phyloP scores from a whole-genome alignment of 1,140 invertebrate genomes.

The Conus betulinus region DNA sequence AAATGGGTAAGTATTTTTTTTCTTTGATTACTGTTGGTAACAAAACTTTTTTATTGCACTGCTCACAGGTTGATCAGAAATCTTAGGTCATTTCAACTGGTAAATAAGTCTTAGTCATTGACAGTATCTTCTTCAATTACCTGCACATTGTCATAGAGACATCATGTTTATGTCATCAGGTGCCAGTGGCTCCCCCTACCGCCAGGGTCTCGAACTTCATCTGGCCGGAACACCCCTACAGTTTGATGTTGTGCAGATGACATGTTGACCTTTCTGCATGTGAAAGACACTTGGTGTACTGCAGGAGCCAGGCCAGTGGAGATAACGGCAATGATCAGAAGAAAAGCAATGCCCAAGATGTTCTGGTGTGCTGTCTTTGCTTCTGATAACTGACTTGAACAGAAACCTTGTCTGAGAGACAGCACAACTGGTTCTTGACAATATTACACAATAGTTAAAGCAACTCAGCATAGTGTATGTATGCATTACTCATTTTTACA shows the following conservation, averaged over 20 bases:
- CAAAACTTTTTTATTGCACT: too few relatives aligned
- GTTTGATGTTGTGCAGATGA: neutral
- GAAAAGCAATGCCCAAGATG: neutral
- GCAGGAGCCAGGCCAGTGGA: neutral
- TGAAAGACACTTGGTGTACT: neutral
- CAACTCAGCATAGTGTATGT: neutral
- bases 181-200: slow-evolving; percentile 27
- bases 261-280: neutral
- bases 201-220: slow-evolving; percentile 19
- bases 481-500: neutral
- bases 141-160: too few relatives aligned
- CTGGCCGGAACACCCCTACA: slow-evolving; percentile 29
- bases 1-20: too few relatives aligned
- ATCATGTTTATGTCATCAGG: neutral
- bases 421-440: too few relatives aligned
- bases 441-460: too few relatives aligned
- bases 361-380: neutral
- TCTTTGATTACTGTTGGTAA: too few relatives aligned
- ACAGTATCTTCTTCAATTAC: too few relatives aligned
- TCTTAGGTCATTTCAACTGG: too few relatives aligned
- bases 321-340: neutral
- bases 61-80: too few relatives aligned
- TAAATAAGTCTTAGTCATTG: too few relatives aligned
- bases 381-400: neutral
- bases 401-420: neutral